Conservation (phyloP, 2,113 vertebrate genomes). For the Lucifuga dentata region DNA sequence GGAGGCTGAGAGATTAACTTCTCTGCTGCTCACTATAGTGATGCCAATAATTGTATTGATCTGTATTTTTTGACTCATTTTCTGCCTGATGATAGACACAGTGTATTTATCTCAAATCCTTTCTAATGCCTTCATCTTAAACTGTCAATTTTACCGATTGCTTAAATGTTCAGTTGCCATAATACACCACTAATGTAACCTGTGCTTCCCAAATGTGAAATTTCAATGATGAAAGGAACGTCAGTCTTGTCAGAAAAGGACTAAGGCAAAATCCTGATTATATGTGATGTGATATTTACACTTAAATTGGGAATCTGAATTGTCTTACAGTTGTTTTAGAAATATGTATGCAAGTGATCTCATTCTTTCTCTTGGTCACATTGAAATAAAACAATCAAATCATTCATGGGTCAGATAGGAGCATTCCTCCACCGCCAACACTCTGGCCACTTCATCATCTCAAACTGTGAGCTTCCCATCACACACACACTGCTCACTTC, state of each 20-base stretch:
- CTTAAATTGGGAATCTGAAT: conserved; percentile 4
- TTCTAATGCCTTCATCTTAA: conserved; percentile 13
- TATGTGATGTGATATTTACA: conserved; percentile 7
- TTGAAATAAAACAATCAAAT: conserved; percentile 64
- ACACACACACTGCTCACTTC: conserved; percentile 2
- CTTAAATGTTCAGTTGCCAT: neutral
- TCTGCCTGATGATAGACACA: conserved; percentile 3
- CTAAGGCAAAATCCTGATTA: conserved; percentile 14
- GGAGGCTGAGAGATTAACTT: conserved; percentile 53
- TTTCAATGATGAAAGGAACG: neutral
- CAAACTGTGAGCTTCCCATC: conserved; percentile 14
- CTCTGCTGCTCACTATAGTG: conserved; percentile 30
- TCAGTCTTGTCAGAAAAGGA: conserved; percentile 7
- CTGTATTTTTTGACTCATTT: conserved; percentile 31
- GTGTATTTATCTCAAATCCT: conserved; percentile 15
- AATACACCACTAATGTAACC: too few relatives aligned
- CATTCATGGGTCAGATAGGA: conserved; percentile 62
- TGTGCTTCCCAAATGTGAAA: neutral
- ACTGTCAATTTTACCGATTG: conserved; percentile 3
- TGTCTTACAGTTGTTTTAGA: neutral
- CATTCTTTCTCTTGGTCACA: conserved; percentile 31
- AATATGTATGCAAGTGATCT: neutral
- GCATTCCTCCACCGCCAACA: conserved; percentile 71
- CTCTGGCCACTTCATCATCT: conserved; percentile 34
- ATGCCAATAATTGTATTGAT: conserved; percentile 48